Conservation (phyloP, 2,888 invertebrate species). For the Limnephilus lunatus region DNA sequence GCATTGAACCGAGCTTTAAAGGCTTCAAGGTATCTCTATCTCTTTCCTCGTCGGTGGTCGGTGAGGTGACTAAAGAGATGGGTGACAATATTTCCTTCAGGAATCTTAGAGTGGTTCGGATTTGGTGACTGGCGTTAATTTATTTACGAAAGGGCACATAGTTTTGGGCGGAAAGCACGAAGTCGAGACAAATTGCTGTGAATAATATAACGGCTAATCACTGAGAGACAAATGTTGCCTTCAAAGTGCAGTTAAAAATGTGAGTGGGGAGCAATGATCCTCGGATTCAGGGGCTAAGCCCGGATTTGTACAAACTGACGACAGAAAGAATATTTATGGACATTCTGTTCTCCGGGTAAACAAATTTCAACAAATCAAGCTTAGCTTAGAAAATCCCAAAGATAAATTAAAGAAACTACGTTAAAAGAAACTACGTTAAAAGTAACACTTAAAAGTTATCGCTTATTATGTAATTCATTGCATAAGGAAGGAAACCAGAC, state of each 20-base stretch:
- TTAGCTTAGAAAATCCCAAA: background rate
- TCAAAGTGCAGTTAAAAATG: slow-evolving; percentile 55
- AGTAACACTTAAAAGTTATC: background rate
- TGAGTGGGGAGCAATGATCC: slow-evolving; percentile 40
- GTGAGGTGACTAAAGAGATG: background rate
- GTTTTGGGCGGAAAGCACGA: slow-evolving; percentile 42
- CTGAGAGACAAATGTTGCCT: slow-evolving; percentile 46
- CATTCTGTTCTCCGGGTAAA: background rate
- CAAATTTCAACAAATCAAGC: slow-evolving; percentile 12
- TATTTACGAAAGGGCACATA: slow-evolving; percentile 59
- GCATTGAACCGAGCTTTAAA: background rate
- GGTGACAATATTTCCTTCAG: slow-evolving; percentile 7
- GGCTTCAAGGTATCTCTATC: slow-evolving; percentile 34
- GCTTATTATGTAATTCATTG: background rate
- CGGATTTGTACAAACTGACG: slow-evolving; percentile 48
- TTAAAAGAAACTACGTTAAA: background rate
- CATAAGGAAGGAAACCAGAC: background rate
- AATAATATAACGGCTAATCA: slow-evolving; percentile 61
- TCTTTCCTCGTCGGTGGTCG: background rate
- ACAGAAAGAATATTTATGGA: slow-evolving; percentile 27
- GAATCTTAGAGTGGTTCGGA: slow-evolving; percentile 43
- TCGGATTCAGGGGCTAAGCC: slow-evolving; percentile 47
- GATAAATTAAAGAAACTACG: background rate
- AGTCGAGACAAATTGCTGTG: slow-evolving; percentile 63
- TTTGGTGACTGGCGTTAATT: slow-evolving; percentile 58